A percentile compares a stretch with the other conserved stretches of the same genome.
These are phyloP conservation scores for Drosophila saltans DNA, from an alignment of 1,140 invertebrate genomes.

Conservation along the genomic window DNA sequence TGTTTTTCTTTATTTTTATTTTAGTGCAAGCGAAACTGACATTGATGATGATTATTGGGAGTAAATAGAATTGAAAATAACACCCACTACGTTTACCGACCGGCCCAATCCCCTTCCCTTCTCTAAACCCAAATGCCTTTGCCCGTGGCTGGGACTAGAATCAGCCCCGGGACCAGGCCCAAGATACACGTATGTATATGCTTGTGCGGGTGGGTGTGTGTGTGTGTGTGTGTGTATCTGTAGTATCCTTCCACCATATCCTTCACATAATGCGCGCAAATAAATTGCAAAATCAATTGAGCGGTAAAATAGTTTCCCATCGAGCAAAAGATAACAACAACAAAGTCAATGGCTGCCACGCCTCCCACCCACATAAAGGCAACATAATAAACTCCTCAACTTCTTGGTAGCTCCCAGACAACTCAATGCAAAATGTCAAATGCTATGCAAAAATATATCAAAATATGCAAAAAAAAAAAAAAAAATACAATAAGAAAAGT, in stretches of 20 bases:
- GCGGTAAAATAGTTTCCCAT: conserved; percentile 80
- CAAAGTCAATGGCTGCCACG: conserved; percentile 52
- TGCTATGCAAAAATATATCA: not conserved
- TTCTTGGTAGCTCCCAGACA: not conserved
- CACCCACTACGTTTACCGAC: conserved; percentile 19
- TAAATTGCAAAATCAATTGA: conserved; percentile 83
- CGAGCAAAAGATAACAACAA: conserved; percentile 41
- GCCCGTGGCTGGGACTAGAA: conserved; percentile 22
- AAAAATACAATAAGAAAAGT: not conserved
- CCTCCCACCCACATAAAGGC: conserved; percentile 14
- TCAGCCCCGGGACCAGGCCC: conserved; percentile 32
- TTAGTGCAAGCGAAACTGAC: conserved; percentile 78
- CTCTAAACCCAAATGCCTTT: conserved; percentile 8
- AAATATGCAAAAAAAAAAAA: not conserved
- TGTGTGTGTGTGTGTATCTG: conserved; percentile 18
- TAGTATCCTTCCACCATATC: conserved; percentile 25
- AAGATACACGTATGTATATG: conserved; percentile 47
- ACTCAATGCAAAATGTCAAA: conserved; percentile 6
- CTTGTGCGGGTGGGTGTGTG: not conserved
- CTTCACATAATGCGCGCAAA: conserved; percentile 74
- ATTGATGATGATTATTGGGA: conserved; percentile 83
- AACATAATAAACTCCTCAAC: conserved; percentile 7
- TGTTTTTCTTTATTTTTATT: conserved; percentile 58
- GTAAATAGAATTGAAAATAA: conserved; percentile 83
- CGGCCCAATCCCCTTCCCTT: not conserved